Evolutionary conservation across 2,888 invertebrate genomes (phyloP), one percentile per base, ranked within the genome.

Genomic region (Oasisia sp.): DNA sequence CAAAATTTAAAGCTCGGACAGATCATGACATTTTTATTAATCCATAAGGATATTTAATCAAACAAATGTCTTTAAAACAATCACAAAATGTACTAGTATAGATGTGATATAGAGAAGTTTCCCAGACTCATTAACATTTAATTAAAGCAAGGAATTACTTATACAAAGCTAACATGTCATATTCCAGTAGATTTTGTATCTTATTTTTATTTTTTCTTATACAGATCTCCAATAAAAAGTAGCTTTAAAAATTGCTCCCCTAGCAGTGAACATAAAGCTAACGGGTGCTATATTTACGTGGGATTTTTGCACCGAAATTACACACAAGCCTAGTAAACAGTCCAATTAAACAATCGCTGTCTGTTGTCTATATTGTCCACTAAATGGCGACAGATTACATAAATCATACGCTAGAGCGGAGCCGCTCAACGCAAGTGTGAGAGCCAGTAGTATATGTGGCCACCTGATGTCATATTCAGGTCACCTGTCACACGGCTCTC

Each of bases 301-400:
- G 74, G 27, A 27, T n/a, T 19, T 19, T 19, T 5, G 74, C 27
- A 19, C 74, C 27, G 74, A 5, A 74, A 74, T 74, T 74, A 74
- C 27, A 27, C 74, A 74, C n/a, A 7, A 74, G 74, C 74, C 74
- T 74, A 74, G 74, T 74, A 74, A 74, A 74, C 74, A 74, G 27
- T 74, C 74, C 74, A 74, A 74, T 74, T 74, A 74, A 74, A 74
- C 74, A 74, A 74, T 74, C 74, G 74, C 74, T 74, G 74, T 27
- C 74, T 74, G 74, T 74, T 74, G 74, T 74, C 74, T 74, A 74
- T 74, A 74, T 74, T 74, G 74, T 74, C 74, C n/a, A 74, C 74
- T 74, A 74, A 74, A 74, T 74, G 74, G 74, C 74, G 1, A 74
- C n/a, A 74, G 74, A 74, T 74, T 74, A 74, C 74, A 74, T 74